phyloP scores from a whole-genome alignment of 2,113 vertebrate genomes.

The Oreochromis spilurus region DNA sequence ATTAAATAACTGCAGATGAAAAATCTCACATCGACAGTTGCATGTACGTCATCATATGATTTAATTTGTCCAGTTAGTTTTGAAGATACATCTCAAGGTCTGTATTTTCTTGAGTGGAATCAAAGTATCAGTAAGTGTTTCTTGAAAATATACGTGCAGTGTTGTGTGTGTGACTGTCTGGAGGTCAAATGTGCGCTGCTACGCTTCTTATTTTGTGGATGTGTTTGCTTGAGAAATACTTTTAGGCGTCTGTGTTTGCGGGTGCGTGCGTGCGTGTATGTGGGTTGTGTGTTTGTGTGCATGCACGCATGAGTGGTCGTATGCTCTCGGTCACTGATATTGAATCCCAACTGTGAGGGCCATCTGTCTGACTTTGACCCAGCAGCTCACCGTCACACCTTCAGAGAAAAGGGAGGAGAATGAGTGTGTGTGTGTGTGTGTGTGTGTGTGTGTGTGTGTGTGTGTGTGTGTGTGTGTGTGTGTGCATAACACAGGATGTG shows the following conservation, averaged over 20 bases:
- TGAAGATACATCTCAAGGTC: neutral
- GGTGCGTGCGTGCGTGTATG: neutral
- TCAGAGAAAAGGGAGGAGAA: constrained; percentile 6
- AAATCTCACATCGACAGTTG: neutral
- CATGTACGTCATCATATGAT: neutral
- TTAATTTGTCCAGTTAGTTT: neutral
- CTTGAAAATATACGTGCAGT: neutral
- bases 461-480: neutral
- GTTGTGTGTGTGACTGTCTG: constrained; percentile 5
- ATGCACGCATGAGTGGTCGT: neutral
- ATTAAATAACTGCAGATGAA: neutral
- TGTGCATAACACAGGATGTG: neutral
- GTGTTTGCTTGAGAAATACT: neutral
- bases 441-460: neutral
- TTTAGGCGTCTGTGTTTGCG: neutral
- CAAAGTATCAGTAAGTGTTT: neutral
- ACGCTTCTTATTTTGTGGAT: neutral
- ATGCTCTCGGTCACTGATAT: constrained; percentile 43
- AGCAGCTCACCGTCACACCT: constrained; percentile 58
- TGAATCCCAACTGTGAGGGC: constrained; percentile 61
- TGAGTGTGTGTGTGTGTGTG: neutral
- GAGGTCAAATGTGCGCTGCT: constrained; percentile 16
- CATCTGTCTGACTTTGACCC: constrained; percentile 71
- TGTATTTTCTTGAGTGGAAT: neutral
- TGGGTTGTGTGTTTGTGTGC: neutral